Evolutionary conservation across 2,888 invertebrate genomes (phyloP).

Genomic region (Nipponacmea schrenckii): DNA sequence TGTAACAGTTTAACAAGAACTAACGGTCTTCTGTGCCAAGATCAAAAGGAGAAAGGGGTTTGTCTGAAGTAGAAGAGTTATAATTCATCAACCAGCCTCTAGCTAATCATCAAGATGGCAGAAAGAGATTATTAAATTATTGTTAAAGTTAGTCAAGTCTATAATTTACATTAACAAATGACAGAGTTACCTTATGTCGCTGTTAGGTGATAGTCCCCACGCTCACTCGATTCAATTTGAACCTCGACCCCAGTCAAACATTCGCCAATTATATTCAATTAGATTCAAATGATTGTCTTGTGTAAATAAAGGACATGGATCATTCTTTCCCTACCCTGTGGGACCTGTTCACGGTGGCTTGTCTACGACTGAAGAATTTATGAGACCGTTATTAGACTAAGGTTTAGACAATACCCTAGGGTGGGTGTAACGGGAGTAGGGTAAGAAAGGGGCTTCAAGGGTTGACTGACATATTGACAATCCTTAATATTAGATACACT

Average conservation of each 20-base stretch:
- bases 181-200: conserved; percentile 21
- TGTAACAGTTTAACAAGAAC: neutral
- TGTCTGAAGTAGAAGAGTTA: neutral
- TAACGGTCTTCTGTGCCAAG: neutral
- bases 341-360: conserved; percentile 8
- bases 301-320: conserved; percentile 37
- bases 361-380: conserved; percentile 12
- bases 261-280: conserved; percentile 43
- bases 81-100: neutral
- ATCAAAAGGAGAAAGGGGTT: neutral
- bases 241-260: conserved; percentile 18
- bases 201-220: conserved; percentile 40
- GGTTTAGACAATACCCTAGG: neutral
- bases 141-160: conserved; percentile 42
- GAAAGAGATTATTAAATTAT: conserved; percentile 47
- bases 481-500: too few species aligned
- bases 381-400: neutral
- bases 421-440: neutral
- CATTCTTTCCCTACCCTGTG: conserved; percentile 12
- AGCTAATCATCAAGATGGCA: conserved; percentile 1
- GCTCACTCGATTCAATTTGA: conserved; percentile 23
- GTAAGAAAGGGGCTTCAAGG: too few species aligned
- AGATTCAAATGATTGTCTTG: conserved; percentile 49
- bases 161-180: conserved; percentile 44
- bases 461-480: too few species aligned